Base-by-base conservation (phyloP, 2,113 vertebrate genomes). In the Centrocercus urophasianus region DNA sequence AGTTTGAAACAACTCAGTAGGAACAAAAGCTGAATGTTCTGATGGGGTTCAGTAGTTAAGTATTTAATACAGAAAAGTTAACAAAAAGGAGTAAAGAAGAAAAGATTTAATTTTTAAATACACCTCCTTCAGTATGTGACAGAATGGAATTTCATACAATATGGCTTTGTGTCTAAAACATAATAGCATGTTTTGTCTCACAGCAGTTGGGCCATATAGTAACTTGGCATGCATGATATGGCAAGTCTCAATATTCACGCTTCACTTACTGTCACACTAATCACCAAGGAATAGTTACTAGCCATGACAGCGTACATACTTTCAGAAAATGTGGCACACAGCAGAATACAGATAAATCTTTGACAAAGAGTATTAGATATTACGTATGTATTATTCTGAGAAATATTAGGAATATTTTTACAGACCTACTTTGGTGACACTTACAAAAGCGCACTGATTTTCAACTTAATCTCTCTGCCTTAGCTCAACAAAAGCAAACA, bases 121-220 rank as follows among this genome's bases (percentile, higher is more conserved):
- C 66, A 88, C 70, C 40, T 90, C 80, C 72, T 86, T 91, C 77
- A 75, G 83, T 61, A 84, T 7, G 54, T 73, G 92, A 96, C 91
- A 90, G 74, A 75, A 48, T 52, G 84, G 78, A 94, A 95, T 80
- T 86, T 83, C 64, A 88, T 70, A 96, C 88, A 93, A 75, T 56
- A 74, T 83, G 76, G 88, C 83, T 83, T 94, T 95, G 56, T 80
- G 67, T 93, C 71, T 93, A 82, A 89, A 93, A 86, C 78, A 91
- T 73, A 90, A 72, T n/a, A 65, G 86, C 67, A 66, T 89, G 87
- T 90, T 96, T 61, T 95, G 86, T 94, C 85, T 93, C 93, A 89
- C 86, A 94, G 78, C 92, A 93, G 81, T 48, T 93, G 88, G 91
- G 95, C 92, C 73, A 89, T 50, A 88, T 17, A 96, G 81, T 25